A percentile compares a stretch with the other conserved stretches of the same genome.
Conservation (phyloP, 2,113 vertebrate genomes). For the Melanostigma gelatinosum region DNA sequence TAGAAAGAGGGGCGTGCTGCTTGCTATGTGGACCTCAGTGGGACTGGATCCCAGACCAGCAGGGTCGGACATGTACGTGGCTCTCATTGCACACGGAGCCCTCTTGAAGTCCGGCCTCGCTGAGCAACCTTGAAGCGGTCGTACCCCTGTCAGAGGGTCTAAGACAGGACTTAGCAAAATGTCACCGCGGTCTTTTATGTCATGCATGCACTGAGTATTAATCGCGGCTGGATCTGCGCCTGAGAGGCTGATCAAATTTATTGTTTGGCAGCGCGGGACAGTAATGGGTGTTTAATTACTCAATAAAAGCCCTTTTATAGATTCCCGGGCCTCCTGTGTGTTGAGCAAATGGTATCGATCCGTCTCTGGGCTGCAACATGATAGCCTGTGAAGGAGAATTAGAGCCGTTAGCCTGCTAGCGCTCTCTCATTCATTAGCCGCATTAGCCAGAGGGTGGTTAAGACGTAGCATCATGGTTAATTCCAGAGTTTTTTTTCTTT, state of each 20-base stretch:
- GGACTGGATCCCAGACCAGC: background rate
- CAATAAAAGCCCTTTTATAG: constrained; percentile 97
- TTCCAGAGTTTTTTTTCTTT: constrained; percentile 15
- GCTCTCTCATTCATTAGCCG: constrained; percentile 80
- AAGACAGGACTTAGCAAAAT: constrained; percentile 62
- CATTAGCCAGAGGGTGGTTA: constrained; percentile 75
- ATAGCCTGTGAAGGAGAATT: constrained; percentile 96
- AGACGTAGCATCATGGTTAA: constrained; percentile 65
- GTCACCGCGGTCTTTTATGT: constrained; percentile 85
- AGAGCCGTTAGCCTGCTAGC: constrained; percentile 84
- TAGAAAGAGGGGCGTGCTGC: background rate
- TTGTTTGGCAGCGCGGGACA: constrained; percentile 94
- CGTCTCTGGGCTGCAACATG: constrained; percentile 91
- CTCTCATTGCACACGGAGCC: background rate
- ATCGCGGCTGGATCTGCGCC: constrained; percentile 90
- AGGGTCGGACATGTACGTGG: background rate
- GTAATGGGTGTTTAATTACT: constrained; percentile 99
- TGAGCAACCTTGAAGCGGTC: constrained; percentile 52
- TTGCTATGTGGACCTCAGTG: background rate
- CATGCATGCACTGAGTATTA: constrained; percentile 89
- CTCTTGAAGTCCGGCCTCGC: background rate
- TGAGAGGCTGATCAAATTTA: constrained; percentile 96
- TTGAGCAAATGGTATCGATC: constrained; percentile 98
- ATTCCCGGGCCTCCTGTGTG: constrained; percentile 93
- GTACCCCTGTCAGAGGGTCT: constrained; percentile 11